phyloP scores from a whole-genome alignment of 2,888 invertebrate genomes.

The Galeruca laticollis region DNA sequence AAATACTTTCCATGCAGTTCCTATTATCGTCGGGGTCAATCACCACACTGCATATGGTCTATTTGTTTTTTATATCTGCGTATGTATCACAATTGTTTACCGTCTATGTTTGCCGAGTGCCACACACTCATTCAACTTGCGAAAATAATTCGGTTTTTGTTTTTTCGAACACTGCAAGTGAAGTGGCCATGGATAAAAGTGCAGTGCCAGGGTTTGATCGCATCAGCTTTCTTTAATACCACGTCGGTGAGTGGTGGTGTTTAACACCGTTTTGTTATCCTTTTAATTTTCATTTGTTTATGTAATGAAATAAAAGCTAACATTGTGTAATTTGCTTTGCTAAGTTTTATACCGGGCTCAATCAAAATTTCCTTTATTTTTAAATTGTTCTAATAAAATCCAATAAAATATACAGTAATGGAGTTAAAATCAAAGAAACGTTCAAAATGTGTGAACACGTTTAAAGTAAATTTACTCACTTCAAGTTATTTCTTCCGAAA shows the following conservation, averaged over 20 bases:
- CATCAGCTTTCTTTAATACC: background rate
- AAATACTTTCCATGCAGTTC: slow-evolving; percentile 1
- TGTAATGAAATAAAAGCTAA: background rate
- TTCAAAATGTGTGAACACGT: too few relatives aligned
- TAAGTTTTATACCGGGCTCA: background rate
- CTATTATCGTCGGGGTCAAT: slow-evolving; percentile 60
- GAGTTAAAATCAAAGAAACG: too few relatives aligned
- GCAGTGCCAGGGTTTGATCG: slow-evolving; percentile 31
- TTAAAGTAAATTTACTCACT: too few relatives aligned
- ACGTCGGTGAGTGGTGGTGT: slow-evolving; percentile 18
- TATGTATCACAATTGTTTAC: slow-evolving; percentile 56
- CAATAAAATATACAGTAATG: too few relatives aligned
- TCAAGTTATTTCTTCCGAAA: too few relatives aligned
- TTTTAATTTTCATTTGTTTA: background rate
- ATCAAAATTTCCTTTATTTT: background rate
- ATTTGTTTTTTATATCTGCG: slow-evolving; percentile 63
- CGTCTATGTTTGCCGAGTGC: slow-evolving; percentile 61
- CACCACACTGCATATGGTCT: slow-evolving; percentile 62
- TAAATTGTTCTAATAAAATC: too few relatives aligned
- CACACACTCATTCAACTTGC: slow-evolving; percentile 50
- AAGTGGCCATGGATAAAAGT: slow-evolving; percentile 35
- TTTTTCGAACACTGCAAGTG: slow-evolving; percentile 37
- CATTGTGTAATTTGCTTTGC: background rate
- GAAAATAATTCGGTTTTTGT: slow-evolving; percentile 56
- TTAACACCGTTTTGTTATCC: background rate